A percentile compares a stretch with the other conserved stretches of the same genome.
Evolutionary conservation across 2,113 vertebrate genomes (phyloP).

Genomic region (Archilochus colubris): DNA sequence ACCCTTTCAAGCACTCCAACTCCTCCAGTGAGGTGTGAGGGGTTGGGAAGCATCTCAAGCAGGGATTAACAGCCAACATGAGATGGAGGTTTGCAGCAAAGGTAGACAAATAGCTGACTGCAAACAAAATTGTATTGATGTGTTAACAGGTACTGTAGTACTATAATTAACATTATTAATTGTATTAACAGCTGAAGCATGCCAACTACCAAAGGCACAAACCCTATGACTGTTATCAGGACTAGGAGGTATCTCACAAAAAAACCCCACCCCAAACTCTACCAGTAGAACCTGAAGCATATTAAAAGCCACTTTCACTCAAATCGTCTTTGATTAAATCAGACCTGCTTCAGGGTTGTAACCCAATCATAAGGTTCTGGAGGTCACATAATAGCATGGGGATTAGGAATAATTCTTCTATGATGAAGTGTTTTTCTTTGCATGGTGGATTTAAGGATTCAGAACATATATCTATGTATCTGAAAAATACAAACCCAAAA

Average conservation of each 20-base stretch:
- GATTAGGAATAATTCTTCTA: not conserved
- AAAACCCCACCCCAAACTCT: accelerated
- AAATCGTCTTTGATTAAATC: not conserved
- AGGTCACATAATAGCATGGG: not conserved
- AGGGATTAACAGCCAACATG: not conserved
- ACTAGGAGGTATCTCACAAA: not conserved
- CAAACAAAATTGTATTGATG: not conserved
- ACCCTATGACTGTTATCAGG: not conserved
- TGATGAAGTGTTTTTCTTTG: not conserved
- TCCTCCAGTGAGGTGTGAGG: not conserved
- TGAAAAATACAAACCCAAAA: not conserved
- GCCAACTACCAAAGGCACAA: not conserved
- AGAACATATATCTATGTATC: not conserved
- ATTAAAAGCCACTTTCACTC: not conserved
- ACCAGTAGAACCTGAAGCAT: not conserved
- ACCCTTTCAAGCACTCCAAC: not conserved
- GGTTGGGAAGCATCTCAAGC: accelerated
- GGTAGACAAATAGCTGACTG: not conserved
- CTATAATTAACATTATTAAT: not conserved
- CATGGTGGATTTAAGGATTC: not conserved
- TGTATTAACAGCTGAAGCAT: not conserved
- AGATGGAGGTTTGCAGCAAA: not conserved
- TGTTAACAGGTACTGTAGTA: too few species aligned
- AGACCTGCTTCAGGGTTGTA: not conserved
- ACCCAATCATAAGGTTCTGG: not conserved